Conservation (phyloP, 2,888 invertebrate genomes). For the Willowsia nigromaculata region DNA sequence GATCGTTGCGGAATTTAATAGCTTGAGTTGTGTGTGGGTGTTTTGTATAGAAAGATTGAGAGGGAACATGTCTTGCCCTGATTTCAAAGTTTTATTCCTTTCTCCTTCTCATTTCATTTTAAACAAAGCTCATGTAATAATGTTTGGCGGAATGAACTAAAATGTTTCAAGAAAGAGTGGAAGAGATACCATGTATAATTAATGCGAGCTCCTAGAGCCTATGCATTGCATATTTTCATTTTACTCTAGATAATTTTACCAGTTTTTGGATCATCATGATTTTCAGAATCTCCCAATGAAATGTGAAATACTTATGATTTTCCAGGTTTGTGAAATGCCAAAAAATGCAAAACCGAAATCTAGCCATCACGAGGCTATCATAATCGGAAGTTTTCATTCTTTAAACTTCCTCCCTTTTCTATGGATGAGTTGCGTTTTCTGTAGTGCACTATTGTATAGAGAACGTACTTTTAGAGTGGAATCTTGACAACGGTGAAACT, state of each 20-base stretch:
- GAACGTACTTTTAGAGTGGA: too few species aligned
- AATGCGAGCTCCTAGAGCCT: background rate
- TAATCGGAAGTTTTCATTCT: too few species aligned
- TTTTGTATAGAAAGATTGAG: background rate
- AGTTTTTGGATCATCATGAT: background rate
- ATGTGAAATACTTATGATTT: background rate
- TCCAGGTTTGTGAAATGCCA: too few species aligned
- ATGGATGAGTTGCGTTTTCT: constrained; percentile 30
- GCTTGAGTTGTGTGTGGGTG: background rate
- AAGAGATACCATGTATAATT: background rate
- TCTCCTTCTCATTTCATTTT: constrained; percentile 11
- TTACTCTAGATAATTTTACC: background rate
- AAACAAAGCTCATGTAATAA: constrained; percentile 26
- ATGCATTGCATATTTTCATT: background rate
- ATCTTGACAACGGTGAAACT: background rate
- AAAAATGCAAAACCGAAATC: background rate
- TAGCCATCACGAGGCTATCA: too few species aligned
- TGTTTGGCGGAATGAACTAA: constrained; percentile 5
- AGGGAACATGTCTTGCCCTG: background rate
- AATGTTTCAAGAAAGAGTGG: background rate
- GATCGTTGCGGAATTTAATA: constrained; percentile 22
- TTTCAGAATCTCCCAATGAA: background rate
- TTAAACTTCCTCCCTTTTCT: too few species aligned
- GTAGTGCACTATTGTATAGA: background rate
- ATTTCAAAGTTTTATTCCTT: constrained; percentile 55